Evolutionary conservation across 2,797 vertebrate genomes (phyloP).

Genomic region (Epinephelus awoara): DNA sequence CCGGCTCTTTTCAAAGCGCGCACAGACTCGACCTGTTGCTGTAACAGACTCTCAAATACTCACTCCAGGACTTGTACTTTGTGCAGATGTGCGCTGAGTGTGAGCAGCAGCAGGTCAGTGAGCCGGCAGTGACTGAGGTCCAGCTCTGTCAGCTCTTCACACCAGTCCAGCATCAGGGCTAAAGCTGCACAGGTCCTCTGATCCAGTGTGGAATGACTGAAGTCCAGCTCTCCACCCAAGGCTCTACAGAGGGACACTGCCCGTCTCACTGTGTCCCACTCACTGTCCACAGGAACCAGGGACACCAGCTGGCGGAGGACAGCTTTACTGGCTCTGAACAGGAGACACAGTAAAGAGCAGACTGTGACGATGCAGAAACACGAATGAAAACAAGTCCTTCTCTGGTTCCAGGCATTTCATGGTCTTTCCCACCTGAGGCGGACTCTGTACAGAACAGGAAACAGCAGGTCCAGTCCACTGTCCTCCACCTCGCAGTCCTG

Average conservation of each 20-base stretch:
- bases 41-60: constrained; percentile 25
- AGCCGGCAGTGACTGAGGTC: constrained; percentile 78
- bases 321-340: constrained; percentile 59
- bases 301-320: constrained; percentile 62
- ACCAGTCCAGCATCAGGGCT: constrained; percentile 65
- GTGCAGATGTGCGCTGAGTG: constrained; percentile 67
- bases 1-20: no score
- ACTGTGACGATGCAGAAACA: not conserved
- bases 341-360: constrained; percentile 1
- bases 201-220: constrained; percentile 71
- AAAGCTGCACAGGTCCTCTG: constrained; percentile 55
- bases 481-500: constrained; percentile 68
- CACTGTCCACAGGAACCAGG: constrained; percentile 29
- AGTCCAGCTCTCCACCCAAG: constrained; percentile 69
- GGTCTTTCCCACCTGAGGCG: constrained; percentile 30
- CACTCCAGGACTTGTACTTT: constrained; percentile 75
- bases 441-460: constrained; percentile 54
- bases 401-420: not conserved
- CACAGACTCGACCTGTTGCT: not conserved
- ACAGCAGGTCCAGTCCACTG: constrained; percentile 60
- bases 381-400: not conserved
- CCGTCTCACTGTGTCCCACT: constrained; percentile 30
- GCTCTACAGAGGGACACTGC: constrained; percentile 54
- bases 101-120: constrained; percentile 60
- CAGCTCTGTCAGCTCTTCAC: constrained; percentile 70